Evolutionary conservation across 2,888 invertebrate genomes (phyloP).

Genomic region (Sarcophaga carnaria): DNA sequence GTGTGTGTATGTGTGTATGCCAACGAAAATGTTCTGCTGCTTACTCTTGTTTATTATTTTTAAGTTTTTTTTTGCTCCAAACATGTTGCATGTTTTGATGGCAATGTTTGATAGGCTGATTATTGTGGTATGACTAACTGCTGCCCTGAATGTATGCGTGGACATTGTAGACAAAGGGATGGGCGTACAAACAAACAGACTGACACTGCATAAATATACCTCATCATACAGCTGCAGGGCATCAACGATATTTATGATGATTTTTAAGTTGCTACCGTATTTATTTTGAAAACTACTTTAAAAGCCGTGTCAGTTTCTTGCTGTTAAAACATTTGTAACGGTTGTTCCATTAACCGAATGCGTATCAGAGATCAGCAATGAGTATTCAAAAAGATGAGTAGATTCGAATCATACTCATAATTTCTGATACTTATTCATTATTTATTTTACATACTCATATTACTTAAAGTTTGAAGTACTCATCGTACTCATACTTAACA

Average conservation of each 20-base stretch:
- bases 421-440: too few species aligned
- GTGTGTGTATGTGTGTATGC: conserved; percentile 18
- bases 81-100: conserved; percentile 28
- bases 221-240: conserved; percentile 56
- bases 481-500: too few species aligned
- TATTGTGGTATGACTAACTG: conserved; percentile 33
- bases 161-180: background rate
- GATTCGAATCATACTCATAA: too few species aligned
- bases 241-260: conserved; percentile 57
- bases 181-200: conserved; percentile 34
- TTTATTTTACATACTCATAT: too few species aligned
- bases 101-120: conserved; percentile 54
- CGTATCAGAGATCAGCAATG: too few species aligned
- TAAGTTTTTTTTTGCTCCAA: background rate
- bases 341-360: too few species aligned
- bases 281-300: conserved; percentile 7
- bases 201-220: conserved; percentile 59
- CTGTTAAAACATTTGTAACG: background rate
- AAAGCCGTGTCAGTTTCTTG: background rate
- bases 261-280: conserved; percentile 62
- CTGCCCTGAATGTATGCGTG: too few species aligned
- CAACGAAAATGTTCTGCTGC: background rate
- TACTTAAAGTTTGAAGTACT: too few species aligned
- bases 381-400: too few species aligned
- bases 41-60: too few species aligned